Base-by-base conservation (phyloP, 2,888 invertebrate species). In the Eupithecia inturbata region DNA sequence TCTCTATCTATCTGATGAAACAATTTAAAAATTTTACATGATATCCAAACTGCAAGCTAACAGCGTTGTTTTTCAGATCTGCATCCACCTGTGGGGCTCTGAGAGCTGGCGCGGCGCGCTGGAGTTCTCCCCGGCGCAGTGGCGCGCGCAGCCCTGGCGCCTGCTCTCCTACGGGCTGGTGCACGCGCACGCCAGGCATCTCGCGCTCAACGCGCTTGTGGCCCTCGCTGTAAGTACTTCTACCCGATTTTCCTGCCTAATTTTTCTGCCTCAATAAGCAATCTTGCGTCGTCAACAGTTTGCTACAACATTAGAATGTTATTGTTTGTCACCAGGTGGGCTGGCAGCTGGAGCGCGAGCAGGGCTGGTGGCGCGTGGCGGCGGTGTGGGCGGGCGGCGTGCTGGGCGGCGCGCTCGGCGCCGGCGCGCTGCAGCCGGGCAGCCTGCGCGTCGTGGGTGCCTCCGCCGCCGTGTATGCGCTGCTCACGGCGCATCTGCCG, bases 391-490 rank as follows among this genome's bases (percentile, higher is more conserved):
- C 96, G 79, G 95, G 96, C 14, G 98, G 98, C 31, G 97, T 97
- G 78, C 92, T 96, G 64, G 96, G 96, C 68, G 97, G 97, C 79
- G 96, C 97, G 45, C 91, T 98, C 76, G 97, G 97, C 64, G 97
- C 97, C 1, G 96, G 96, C 36, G 96, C 96, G 72, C 95, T 97
- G 84, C 97, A 97, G 88, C 97, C 97, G 36, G 93, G 94, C 76
- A 96, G 45, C 45, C 45, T 97, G 75, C 96, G 96, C 83, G 95
- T 99, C 81, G 96, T 98, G 67, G 99, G 99, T 28, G 97, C 98
- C 53, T 98, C 98, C 0, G 98, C 98, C 1, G 98, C 98, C 10
- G 98, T 98, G 72, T 99, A 98, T 89, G 97, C 98, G 33, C 92
- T 99, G 79, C 95, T 98, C 77, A 97, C 97, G 69, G 97, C 98